Percentiles rank a stretch among this genome's conserved stretches.
Conservation (phyloP, 2,797 vertebrate genomes). For the Coendou prehensilis region DNA sequence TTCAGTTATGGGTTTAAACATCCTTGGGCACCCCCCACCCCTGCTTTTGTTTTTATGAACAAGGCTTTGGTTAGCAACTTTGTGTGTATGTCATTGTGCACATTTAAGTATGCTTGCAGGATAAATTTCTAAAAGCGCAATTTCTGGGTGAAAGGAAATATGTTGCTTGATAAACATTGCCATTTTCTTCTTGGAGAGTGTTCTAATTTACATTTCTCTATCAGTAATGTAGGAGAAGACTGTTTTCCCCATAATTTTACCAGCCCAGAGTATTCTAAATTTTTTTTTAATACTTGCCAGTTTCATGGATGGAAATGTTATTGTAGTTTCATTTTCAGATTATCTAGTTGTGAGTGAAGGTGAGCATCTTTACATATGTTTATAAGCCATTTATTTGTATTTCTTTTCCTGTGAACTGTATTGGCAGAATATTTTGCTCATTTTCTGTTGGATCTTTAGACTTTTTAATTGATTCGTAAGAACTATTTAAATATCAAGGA, state of each 20-base stretch:
- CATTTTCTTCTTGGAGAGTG: background rate
- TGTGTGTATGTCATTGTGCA: background rate
- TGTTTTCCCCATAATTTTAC: background rate
- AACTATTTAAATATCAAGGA: background rate
- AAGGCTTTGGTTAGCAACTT: background rate
- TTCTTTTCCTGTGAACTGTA: conserved; percentile 22
- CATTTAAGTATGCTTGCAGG: background rate
- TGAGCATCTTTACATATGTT: background rate
- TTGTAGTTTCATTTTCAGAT: conserved; percentile 48
- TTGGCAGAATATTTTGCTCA: background rate
- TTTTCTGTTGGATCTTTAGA: background rate
- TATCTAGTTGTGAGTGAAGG: background rate
- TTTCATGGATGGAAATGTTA: background rate
- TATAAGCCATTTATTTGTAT: conserved; percentile 22
- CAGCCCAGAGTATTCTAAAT: background rate
- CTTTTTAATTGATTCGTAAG: conserved; percentile 41
- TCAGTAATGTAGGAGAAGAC: background rate
- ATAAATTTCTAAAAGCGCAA: background rate
- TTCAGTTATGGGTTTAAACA: background rate
- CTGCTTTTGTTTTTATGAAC: background rate
- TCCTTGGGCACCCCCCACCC: background rate
- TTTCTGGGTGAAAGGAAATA: conserved; percentile 5
- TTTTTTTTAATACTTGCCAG: background rate
- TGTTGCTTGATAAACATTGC: background rate
- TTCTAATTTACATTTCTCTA: background rate